These are phyloP conservation scores for Numida meleagris DNA, from an alignment of 2,113 vertebrate genomes.

Conservation along the genomic window DNA sequence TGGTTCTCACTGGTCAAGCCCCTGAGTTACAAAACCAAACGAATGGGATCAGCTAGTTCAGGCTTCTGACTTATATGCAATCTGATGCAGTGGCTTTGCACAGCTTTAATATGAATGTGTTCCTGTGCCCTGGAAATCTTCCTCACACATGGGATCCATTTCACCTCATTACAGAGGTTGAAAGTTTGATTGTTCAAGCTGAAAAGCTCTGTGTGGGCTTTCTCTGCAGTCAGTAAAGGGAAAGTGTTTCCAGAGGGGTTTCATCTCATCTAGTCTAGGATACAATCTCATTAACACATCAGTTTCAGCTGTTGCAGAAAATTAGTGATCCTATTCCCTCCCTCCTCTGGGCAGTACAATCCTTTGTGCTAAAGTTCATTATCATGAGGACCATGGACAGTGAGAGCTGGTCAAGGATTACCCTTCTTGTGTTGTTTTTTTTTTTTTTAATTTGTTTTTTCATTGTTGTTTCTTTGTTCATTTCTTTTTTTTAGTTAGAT, in stretches of 20 bases:
- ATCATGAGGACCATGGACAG: not conserved
- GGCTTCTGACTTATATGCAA: not conserved
- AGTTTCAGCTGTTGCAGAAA: not conserved
- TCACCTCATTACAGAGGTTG: not conserved
- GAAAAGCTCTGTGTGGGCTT: not conserved
- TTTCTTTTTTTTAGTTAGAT: not conserved
- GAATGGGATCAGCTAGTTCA: not conserved
- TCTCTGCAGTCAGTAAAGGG: not conserved
- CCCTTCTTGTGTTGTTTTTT: not conserved
- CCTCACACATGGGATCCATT: not conserved
- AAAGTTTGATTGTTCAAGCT: constrained; percentile 12
- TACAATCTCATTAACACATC: not conserved
- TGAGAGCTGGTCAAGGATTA: not conserved
- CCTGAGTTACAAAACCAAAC: not conserved
- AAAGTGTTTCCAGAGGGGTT: not conserved
- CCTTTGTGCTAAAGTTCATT: not conserved
- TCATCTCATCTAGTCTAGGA: constrained; percentile 1
- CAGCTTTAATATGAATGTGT: not conserved
- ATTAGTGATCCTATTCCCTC: not conserved
- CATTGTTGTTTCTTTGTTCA: not conserved
- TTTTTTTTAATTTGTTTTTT: not conserved
- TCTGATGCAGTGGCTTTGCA: not conserved
- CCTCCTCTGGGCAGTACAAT: not conserved
- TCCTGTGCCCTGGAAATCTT: not conserved
- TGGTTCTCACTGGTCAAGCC: not conserved